Conservation (phyloP, 92 coral and sea anemone species). For the Porites lobata region DNA sequence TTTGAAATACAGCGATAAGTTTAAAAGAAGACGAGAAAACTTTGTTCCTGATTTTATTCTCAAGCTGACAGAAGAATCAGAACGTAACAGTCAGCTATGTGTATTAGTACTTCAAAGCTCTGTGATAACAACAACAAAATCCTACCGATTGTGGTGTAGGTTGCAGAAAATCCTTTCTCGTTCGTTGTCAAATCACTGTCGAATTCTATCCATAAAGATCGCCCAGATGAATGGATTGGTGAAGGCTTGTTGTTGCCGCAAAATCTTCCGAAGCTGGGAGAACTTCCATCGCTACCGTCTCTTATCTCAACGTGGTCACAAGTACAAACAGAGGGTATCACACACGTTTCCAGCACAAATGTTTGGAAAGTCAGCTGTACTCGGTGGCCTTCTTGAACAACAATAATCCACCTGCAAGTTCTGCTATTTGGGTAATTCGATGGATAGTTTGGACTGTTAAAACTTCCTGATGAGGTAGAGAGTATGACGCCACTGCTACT, state of each 20-base stretch:
- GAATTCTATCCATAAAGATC: constrained; percentile 65
- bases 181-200: constrained; percentile 50
- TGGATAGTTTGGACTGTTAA: constrained; percentile 64
- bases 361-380: constrained; percentile 66
- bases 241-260: constrained; percentile 76
- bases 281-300: constrained; percentile 66
- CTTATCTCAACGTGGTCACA: constrained; percentile 84
- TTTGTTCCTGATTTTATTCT: too few relatives aligned
- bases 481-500: neutral
- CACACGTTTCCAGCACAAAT: constrained; percentile 63
- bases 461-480: constrained; percentile 25
- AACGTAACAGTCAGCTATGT: too few relatives aligned
- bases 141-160: constrained; percentile 29
- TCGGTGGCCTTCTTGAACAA: constrained; percentile 33
- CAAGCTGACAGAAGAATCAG: too few relatives aligned
- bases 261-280: constrained; percentile 57
- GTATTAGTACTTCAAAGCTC: too few relatives aligned
- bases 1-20: too few relatives aligned
- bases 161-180: constrained; percentile 63
- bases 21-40: too few relatives aligned
- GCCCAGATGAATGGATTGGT: constrained; percentile 61
- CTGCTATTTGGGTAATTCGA: constrained; percentile 31
- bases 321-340: constrained; percentile 51
- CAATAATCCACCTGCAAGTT: constrained; percentile 56
- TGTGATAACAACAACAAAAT: neutral